A percentile compares a stretch with the other conserved stretches of the same genome.
These are phyloP conservation scores for Chaetoderma sp. DNA, from an alignment of 2,888 invertebrate genomes.

Conservation along the genomic window DNA sequence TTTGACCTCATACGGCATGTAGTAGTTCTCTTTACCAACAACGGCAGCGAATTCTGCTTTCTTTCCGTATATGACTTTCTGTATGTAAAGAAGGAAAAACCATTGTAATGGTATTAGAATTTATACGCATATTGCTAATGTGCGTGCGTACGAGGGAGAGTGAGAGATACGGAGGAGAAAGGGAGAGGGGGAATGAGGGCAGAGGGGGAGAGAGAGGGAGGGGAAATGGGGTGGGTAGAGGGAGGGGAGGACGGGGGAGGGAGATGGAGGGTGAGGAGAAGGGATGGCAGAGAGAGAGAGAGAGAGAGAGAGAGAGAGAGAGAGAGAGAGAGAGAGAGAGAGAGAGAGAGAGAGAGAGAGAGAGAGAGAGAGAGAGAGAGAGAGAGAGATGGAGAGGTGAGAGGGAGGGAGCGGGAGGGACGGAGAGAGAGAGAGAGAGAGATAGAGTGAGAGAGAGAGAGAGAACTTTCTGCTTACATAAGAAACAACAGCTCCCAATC, in stretches of 20 bases:
- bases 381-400: no score
- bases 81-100: background rate
- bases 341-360: constrained; percentile 16
- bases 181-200: constrained; percentile 10
- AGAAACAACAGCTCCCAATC: no score
- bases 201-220: background rate
- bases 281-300: constrained; percentile 8
- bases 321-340: background rate
- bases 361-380: constrained; percentile 13
- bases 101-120: no score
- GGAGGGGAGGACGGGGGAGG: constrained; percentile 1
- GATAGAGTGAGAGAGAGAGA: no score
- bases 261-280: background rate
- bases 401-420: no score
- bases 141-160: constrained; percentile 11
- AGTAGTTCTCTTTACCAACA: constrained; percentile 66
- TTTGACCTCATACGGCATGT: constrained; percentile 66
- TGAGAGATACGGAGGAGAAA: constrained; percentile 13
- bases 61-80: constrained; percentile 22
- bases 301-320: constrained; percentile 4
- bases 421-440: no score
- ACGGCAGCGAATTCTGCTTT: constrained; percentile 38
- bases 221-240: background rate
- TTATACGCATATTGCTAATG: no score
- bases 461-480: no score